These are phyloP conservation scores for Mus spretus DNA, from an alignment of 2,797 vertebrate genomes.

Conservation along the genomic window DNA sequence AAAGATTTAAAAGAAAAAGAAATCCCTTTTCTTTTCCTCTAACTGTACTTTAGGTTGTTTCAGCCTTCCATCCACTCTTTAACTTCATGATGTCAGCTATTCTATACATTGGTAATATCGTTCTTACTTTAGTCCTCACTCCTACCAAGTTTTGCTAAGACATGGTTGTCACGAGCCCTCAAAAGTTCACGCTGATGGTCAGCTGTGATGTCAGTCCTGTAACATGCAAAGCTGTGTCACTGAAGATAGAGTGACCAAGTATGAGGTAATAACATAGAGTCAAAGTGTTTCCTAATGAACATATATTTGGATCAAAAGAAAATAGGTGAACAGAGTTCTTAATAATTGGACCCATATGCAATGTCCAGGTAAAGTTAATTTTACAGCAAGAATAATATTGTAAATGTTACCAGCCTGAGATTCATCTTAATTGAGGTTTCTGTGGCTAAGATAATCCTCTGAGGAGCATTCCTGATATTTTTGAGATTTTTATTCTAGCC, in stretches of 20 bases:
- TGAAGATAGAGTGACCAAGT: not conserved
- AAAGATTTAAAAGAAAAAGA: not conserved
- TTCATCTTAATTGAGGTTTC: slow-evolving; percentile 22
- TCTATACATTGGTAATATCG: not conserved
- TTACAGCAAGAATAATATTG: not conserved
- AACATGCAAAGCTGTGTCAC: not conserved
- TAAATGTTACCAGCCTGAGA: not conserved
- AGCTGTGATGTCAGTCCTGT: not conserved
- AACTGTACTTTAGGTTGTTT: not conserved
- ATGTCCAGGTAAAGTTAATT: not conserved
- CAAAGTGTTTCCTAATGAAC: not conserved
- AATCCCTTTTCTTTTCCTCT: not conserved
- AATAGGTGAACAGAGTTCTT: not conserved
- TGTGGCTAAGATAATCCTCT: not conserved
- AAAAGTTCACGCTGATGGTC: not conserved
- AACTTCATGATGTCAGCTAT: not conserved
- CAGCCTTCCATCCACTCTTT: not conserved
- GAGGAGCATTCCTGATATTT: not conserved
- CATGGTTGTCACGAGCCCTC: not conserved
- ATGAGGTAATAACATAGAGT: not conserved
- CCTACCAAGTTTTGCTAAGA: not conserved
- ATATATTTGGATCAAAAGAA: not conserved
- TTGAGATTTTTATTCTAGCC: not conserved
- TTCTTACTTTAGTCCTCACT: not conserved
- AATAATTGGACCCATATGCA: not conserved